phyloP scores from a whole-genome alignment of 2,797 vertebrate species.

The Channallabes apus region DNA sequence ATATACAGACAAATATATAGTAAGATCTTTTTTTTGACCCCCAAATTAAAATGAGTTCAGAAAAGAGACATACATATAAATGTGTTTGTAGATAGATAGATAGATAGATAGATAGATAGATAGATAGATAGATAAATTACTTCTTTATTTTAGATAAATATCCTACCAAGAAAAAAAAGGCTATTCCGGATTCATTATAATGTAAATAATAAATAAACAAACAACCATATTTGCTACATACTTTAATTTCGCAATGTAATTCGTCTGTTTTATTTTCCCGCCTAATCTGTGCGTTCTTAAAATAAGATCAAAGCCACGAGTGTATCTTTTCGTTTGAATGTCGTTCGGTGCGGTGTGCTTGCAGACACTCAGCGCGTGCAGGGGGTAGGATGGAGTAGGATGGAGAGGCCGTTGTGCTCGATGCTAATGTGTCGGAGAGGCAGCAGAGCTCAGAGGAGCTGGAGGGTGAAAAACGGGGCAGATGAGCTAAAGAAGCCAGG shows the following conservation, averaged over 20 bases:
- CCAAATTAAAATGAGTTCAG: too few relatives aligned
- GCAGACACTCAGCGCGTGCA: background rate
- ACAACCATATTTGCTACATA: too few relatives aligned
- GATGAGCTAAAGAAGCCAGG: conserved; percentile 63
- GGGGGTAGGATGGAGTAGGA: background rate
- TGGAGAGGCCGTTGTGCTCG: background rate
- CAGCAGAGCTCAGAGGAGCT: conserved; percentile 49
- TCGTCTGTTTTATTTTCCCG: background rate
- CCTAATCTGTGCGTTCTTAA: background rate
- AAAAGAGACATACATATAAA: background rate
- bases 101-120: background rate
- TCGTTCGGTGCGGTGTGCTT: too few relatives aligned
- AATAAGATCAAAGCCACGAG: background rate
- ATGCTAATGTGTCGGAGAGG: background rate
- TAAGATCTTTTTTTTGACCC: too few relatives aligned
- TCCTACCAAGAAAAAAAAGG: background rate
- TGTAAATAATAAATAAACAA: background rate
- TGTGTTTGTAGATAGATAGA: background rate
- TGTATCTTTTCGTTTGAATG: too few relatives aligned
- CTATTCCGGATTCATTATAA: background rate
- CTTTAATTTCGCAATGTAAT: background rate
- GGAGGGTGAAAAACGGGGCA: conserved; percentile 68
- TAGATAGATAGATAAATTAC: background rate
- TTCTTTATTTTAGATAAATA: background rate
- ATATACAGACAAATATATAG: background rate